Evolutionary conservation across 2,888 invertebrate genomes (phyloP).

Genomic region (Drosophila rubida): DNA sequence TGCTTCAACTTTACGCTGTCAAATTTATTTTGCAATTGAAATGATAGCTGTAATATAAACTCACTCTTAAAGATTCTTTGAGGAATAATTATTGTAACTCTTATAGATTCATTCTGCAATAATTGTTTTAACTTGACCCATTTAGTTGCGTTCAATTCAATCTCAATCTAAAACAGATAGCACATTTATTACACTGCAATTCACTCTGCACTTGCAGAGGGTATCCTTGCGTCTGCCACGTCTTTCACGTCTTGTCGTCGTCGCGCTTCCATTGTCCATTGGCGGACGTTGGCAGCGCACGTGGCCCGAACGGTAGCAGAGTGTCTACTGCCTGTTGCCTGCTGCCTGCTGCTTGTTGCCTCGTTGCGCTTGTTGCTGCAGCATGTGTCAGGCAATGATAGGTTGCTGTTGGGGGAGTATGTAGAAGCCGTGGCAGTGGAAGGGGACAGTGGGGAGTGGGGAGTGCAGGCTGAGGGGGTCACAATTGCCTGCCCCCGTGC

Average conservation of each 20-base stretch:
- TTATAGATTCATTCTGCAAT: too few species aligned
- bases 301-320: constrained; percentile 60
- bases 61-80: too few species aligned
- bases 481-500: constrained; percentile 47
- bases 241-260: neutral
- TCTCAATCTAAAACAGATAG: too few species aligned
- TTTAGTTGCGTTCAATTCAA: too few species aligned
- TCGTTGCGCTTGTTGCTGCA: constrained; percentile 41
- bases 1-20: too few species aligned
- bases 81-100: too few species aligned
- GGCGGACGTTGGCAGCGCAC: constrained; percentile 58
- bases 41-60: too few species aligned
- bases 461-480: neutral
- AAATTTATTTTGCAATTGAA: too few species aligned
- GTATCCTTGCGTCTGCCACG: constrained; percentile 13
- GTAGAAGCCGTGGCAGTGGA: neutral
- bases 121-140: too few species aligned
- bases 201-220: constrained; percentile 8
- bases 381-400: constrained; percentile 69
- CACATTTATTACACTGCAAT: neutral
- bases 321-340: constrained; percentile 43
- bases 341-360: constrained; percentile 47
- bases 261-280: constrained; percentile 24
- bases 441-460: neutral
- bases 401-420: constrained; percentile 45